Conservation (phyloP, 2,797 vertebrate species). For the Florisuga fusca region DNA sequence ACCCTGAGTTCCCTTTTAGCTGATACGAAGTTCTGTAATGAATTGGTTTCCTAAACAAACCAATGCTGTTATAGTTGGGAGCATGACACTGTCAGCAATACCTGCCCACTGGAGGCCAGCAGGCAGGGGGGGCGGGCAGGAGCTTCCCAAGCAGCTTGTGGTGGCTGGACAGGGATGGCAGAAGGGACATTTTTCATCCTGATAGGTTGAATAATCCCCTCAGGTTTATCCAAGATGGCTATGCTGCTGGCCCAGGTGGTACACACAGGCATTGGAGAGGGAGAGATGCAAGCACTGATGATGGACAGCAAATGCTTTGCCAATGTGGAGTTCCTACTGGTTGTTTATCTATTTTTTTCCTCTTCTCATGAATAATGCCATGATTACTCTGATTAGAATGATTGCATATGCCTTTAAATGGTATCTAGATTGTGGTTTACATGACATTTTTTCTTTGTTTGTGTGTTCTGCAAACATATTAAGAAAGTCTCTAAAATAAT, state of each 20-base stretch:
- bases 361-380: background rate
- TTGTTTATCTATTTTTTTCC: background rate
- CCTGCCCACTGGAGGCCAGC: background rate
- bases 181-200: background rate
- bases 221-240: accelerated
- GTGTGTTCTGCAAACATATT: conserved; percentile 34
- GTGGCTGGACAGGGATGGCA: background rate
- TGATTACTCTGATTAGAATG: conserved; percentile 11
- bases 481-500: conserved; percentile 33
- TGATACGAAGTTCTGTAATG: background rate
- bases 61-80: accelerated
- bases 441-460: background rate
- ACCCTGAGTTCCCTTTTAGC: background rate
- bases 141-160: accelerated
- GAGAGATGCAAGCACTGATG: background rate
- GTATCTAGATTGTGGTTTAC: background rate
- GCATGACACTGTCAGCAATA: accelerated
- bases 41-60: background rate
- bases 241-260: accelerated
- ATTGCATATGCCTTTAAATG: conserved; percentile 21
- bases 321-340: background rate
- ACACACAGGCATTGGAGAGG: background rate
- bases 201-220: background rate
- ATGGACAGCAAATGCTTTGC: background rate
- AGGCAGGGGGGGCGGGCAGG: accelerated